A percentile compares a stretch with the other conserved stretches of the same genome.
These are phyloP conservation scores for Antheraea pernyi DNA, from an alignment of 1,140 invertebrate genomes.

Conservation along the genomic window DNA sequence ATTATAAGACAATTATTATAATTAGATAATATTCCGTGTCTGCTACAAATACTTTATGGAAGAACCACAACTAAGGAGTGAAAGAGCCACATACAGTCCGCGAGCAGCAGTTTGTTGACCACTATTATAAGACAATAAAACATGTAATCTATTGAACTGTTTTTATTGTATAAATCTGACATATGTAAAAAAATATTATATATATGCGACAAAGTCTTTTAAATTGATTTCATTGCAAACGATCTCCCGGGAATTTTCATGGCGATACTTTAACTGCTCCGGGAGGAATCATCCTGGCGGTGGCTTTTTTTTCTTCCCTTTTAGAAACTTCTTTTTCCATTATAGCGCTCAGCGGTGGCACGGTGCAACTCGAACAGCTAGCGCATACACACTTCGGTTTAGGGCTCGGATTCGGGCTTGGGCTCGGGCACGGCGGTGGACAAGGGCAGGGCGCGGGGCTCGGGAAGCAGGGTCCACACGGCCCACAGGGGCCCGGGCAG, in stretches of 20 bases:
- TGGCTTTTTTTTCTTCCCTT: constrained; percentile 25
- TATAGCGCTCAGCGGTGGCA: constrained; percentile 14
- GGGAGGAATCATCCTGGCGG: constrained; percentile 11
- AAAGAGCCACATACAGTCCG: too few relatives aligned
- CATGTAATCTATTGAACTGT: too few relatives aligned
- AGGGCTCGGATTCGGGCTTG: constrained; percentile 25
- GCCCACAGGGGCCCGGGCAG: constrained; percentile 24
- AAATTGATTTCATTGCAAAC: constrained; percentile 1
- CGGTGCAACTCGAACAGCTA: constrained; percentile 25
- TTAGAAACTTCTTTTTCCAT: constrained; percentile 19
- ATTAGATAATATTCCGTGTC: too few relatives aligned
- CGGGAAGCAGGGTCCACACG: constrained; percentile 38
- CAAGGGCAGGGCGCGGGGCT: constrained; percentile 65
- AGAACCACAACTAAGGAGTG: too few relatives aligned
- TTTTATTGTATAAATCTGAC: too few relatives aligned
- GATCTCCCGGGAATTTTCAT: constrained; percentile 13
- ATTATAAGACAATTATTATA: too few relatives aligned
- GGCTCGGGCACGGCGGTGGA: constrained; percentile 77
- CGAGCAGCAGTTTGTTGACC: too few relatives aligned
- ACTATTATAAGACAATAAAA: too few relatives aligned
- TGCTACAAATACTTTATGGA: too few relatives aligned
- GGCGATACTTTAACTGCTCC: constrained; percentile 24
- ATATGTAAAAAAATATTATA: too few relatives aligned
- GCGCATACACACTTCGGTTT: constrained; percentile 40
- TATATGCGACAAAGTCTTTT: background rate